A percentile compares a stretch with the other conserved stretches of the same genome.
phyloP scores from a whole-genome alignment of 1,140 invertebrate species.

The Heliothis virescens region DNA sequence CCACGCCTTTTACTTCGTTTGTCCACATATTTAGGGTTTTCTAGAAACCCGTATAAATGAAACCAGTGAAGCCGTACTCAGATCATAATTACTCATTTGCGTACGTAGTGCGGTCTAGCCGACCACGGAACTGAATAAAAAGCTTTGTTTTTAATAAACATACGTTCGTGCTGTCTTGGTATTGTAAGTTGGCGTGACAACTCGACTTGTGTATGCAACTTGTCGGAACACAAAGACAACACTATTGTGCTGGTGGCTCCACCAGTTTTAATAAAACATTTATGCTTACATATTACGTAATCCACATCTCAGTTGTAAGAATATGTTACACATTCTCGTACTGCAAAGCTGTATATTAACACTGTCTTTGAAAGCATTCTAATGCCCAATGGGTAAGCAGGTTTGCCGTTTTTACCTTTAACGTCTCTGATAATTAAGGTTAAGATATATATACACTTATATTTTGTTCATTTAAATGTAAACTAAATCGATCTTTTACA shows the following conservation, averaged over 20 bases:
- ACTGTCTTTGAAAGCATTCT: too few relatives aligned
- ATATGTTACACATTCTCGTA: too few relatives aligned
- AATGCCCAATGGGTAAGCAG: too few relatives aligned
- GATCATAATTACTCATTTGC: not conserved
- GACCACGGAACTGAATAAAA: slow-evolving; percentile 2
- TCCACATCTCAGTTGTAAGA: too few relatives aligned
- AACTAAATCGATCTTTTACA: not conserved
- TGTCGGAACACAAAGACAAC: slow-evolving; percentile 22
- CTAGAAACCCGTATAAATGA: slow-evolving; percentile 22
- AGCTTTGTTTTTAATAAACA: slow-evolving; percentile 7
- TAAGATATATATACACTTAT: too few relatives aligned
- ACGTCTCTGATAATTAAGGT: too few relatives aligned
- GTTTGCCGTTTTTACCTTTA: too few relatives aligned
- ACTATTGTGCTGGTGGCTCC: not conserved
- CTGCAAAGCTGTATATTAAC: too few relatives aligned
- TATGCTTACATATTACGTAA: not conserved
- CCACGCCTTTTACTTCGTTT: slow-evolving; percentile 58
- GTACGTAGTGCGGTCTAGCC: slow-evolving; percentile 6
- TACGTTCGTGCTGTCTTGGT: slow-evolving; percentile 6
- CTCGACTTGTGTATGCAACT: slow-evolving; percentile 8
- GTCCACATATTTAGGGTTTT: slow-evolving; percentile 46
- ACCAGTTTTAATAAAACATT: slow-evolving; percentile 20
- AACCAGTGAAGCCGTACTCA: not conserved
- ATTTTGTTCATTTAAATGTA: not conserved
- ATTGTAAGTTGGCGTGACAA: slow-evolving; percentile 16